Base-by-base conservation (phyloP, 2,113 vertebrate species). In the Ptilorrhoa leucosticta region DNA sequence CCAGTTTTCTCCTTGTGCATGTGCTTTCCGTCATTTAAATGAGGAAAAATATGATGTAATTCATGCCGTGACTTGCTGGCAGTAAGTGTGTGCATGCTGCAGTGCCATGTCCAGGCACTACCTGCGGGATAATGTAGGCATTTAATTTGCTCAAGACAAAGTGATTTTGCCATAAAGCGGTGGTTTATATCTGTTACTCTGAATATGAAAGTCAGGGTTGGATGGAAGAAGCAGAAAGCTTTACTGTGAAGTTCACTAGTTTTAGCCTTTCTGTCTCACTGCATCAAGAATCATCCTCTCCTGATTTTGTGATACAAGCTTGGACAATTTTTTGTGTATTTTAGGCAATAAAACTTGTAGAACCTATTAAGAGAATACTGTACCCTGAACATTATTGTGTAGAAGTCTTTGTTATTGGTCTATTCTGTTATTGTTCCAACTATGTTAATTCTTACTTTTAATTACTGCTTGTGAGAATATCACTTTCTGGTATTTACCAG, bases 91-190 rank as follows among this genome's bases (percentile, higher is more conserved):
- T 44, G 20, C 11, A 3, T 47, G 30, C 66, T 6, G 7, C 33
- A 13, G 51, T 72, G 63, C 61, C 42, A 9, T 0, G 0, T 39
- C 21, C 39, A 54, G 66, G 40, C 58, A 21, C 61, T 26, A 0
- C 7, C 6, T 58, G 56, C 65, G 51, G 47, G 35, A 27, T 42
- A 28, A 63, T 16, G 40, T 15, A 8, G 44, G 63, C 50, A 22
- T 80, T 72, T 77, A 5, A 7, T 81, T 79, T 71, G 33, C 44
- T 83, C 21, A 28, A 47, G 53, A 53, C 33, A 53, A 73, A 60
- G 33, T 44, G 31, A 40, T 35, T 85, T 90, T 83, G 37, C 75
- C 11, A 4, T 68, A 1, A 64, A 35, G 20, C 22, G 8, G 8
- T 81, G 35, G 6, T 63, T 79, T 87, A 0, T 33, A 8, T 84